phyloP scores from a whole-genome alignment of 2,113 vertebrate species.

The Myotis davidii region DNA sequence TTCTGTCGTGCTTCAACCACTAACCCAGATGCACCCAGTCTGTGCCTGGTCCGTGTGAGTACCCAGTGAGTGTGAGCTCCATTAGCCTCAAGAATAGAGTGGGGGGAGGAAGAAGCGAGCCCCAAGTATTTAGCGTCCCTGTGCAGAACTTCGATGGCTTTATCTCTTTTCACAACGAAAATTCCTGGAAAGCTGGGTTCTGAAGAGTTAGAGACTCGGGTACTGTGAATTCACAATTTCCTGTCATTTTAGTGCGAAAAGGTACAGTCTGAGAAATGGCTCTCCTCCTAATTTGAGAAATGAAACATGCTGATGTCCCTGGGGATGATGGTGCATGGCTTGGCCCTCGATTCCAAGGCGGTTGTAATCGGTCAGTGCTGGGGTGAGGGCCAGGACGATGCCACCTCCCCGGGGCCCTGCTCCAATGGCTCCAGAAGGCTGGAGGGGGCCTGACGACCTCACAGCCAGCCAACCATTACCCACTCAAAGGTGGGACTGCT shows the following conservation, averaged over 20 bases:
- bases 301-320: neutral
- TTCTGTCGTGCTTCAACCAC: neutral
- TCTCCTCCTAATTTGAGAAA: neutral
- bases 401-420: neutral
- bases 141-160: neutral
- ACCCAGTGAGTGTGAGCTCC: neutral
- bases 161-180: neutral
- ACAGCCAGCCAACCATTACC: neutral
- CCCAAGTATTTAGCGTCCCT: neutral
- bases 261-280: neutral
- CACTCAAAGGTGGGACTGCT: neutral
- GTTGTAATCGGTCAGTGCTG: no score
- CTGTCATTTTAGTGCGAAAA: neutral
- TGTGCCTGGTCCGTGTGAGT: rapidly evolving
- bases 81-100: neutral
- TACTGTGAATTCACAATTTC: neutral
- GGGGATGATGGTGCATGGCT: no score
- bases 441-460: neutral
- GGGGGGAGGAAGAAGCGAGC: neutral
- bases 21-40: neutral
- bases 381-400: neutral
- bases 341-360: neutral
- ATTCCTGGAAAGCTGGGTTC: neutral
- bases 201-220: neutral
- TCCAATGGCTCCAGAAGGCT: neutral